Base-by-base conservation (phyloP, 2,797 vertebrate species). In the Aplochiton taeniatus region DNA sequence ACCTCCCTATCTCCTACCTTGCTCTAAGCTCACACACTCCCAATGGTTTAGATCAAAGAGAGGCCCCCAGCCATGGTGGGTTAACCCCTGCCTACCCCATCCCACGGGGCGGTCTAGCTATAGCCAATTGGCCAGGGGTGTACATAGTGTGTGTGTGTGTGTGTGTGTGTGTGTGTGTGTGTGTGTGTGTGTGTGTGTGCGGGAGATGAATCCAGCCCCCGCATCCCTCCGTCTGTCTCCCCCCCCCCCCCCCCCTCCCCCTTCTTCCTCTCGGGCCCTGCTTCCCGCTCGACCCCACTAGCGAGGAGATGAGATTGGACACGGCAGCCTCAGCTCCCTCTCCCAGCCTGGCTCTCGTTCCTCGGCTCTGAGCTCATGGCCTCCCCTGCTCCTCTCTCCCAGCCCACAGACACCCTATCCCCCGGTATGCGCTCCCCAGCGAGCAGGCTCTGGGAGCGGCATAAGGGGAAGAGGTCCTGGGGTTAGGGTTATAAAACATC, bases 31-130 rank as follows among this genome's bases (percentile, higher is more conserved):
- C 62, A 69, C 68, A 77, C 76, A 83, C 81, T 77, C 70, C 67
- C 67, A 77, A 51, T 70, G 74, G 79, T 58, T 53, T 9, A 83
- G 81, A 90, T 92, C 88, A 92, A 93, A 92, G 80, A 62, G 63
- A 68, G 77, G 74, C 85, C 86, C 75, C 73, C 81, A 80, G 84
- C 78, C 46, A 79, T 63, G 75, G 58, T 74, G 78, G 69, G 84
- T 85, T 90, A 89, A 84, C 86, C 80, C 78, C 69, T 61, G 74
- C 73, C 77, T 86, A 76, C 76, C 82, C 83, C 79, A 78, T 74
- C 72, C 73, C 57, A 75, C 54, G 85, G 80, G 84, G 83, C 85
- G 78, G 82, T 79, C 69, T 76, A 78, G 76, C 77, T 47, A 85
- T 75, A 64, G 77, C 70, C 69, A 31, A 67, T 75, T 71, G 72